A percentile compares a stretch with the other conserved stretches of the same genome.
phyloP scores from a whole-genome alignment of 2,113 vertebrate genomes.

The Stictonetta naevosa region DNA sequence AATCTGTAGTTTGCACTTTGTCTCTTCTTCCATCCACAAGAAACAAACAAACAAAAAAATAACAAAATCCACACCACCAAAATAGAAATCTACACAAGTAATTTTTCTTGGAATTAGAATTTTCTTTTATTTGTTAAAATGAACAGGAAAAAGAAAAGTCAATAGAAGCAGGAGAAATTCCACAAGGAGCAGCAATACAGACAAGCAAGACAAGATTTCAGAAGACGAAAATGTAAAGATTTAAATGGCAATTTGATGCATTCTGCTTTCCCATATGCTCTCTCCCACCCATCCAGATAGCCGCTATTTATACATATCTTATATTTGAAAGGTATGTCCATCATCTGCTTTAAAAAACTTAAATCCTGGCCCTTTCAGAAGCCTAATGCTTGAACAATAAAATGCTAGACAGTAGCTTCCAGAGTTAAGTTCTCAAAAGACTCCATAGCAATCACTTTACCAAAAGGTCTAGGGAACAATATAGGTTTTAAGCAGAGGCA shows the following conservation, averaged over 20 bases:
- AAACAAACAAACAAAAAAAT: neutral
- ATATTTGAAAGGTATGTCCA: constrained; percentile 53
- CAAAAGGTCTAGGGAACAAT: neutral
- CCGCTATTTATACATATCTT: constrained; percentile 34
- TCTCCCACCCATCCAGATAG: constrained; percentile 52
- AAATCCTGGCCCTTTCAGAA: constrained; percentile 17
- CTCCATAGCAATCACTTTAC: neutral
- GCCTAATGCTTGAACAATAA: neutral
- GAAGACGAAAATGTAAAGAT: constrained; percentile 44
- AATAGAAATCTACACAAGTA: constrained; percentile 7
- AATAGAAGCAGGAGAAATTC: constrained; percentile 47
- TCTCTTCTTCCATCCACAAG: constrained; percentile 35
- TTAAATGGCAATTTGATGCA: constrained; percentile 57
- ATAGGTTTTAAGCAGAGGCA: neutral
- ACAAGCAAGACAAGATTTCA: constrained; percentile 46
- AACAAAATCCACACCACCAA: neutral
- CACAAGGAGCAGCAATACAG: constrained; percentile 34
- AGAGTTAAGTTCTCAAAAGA: neutral
- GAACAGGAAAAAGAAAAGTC: constrained; percentile 28
- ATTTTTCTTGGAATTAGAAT: constrained; percentile 8
- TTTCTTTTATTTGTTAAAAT: constrained; percentile 48
- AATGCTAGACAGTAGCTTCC: neutral
- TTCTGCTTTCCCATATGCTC: constrained; percentile 58
- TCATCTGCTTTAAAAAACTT: constrained; percentile 24
- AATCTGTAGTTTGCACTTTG: constrained; percentile 3